phyloP scores from a whole-genome alignment of 2,888 invertebrate genomes.

The Imbricaverruca yamaguchii region DNA sequence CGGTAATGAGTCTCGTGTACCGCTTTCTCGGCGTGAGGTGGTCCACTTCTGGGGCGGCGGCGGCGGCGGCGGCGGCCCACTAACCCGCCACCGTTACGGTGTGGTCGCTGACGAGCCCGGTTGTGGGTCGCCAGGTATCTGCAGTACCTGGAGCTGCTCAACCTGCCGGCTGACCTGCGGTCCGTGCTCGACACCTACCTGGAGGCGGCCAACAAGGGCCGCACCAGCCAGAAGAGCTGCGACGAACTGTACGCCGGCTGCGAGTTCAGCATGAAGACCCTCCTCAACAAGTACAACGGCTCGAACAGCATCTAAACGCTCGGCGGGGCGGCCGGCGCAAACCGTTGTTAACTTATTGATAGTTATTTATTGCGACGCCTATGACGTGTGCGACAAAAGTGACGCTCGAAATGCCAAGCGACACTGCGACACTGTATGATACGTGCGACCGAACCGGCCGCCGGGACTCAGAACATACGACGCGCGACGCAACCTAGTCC shows the following conservation, averaged over 20 bases:
- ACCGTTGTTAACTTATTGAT: conserved; percentile 19
- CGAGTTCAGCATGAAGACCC: conserved; percentile 33
- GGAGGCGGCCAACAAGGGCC: conserved; percentile 33
- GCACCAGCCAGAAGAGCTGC: conserved; percentile 32
- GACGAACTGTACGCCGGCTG: conserved; percentile 31
- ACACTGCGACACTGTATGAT: background rate
- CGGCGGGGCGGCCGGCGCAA: background rate
- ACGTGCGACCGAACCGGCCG: background rate
- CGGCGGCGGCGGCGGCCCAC: background rate
- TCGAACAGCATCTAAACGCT: conserved; percentile 13
- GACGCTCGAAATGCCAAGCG: background rate
- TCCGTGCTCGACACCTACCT: conserved; percentile 32
- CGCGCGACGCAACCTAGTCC: conserved; percentile 15
- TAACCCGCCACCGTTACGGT: background rate
- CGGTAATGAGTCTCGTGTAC: background rate
- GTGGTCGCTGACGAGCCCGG: background rate
- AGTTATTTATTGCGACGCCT: conserved; percentile 12
- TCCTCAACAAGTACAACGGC: conserved; percentile 31
- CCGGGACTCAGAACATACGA: background rate
- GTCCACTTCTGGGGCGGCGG: background rate
- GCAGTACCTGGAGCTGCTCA: conserved; percentile 32
- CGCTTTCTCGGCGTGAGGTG: background rate
- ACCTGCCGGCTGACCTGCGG: conserved; percentile 32
- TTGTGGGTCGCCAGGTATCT: conserved; percentile 30
- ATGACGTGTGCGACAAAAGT: background rate